A percentile compares a stretch with the other conserved stretches of the same genome.
Evolutionary conservation across 2,113 vertebrate species (phyloP).

Genomic region (Hipposideros armiger): DNA sequence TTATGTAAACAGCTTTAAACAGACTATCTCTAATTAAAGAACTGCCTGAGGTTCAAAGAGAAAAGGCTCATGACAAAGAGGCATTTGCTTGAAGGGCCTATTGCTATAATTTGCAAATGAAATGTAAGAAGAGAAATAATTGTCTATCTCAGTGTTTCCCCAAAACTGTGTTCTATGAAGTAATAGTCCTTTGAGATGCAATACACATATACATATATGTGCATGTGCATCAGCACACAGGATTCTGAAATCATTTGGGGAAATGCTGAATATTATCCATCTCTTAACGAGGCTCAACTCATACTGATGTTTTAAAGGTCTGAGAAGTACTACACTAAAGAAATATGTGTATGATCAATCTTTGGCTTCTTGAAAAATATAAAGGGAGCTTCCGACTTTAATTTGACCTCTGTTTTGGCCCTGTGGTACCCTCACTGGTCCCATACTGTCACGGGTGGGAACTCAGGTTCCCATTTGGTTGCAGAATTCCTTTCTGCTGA

Average conservation of each 20-base stretch:
- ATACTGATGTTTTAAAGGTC: background rate
- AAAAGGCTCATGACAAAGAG: background rate
- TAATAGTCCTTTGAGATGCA: background rate
- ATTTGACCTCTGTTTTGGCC: background rate
- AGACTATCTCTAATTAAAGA: background rate
- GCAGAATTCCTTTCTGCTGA: background rate
- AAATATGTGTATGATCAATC: background rate
- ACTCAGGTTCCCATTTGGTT: background rate
- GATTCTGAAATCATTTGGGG: background rate
- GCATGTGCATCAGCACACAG: no score
- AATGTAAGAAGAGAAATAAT: background rate
- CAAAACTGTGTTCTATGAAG: background rate
- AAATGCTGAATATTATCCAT: background rate
- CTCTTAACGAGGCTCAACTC: background rate
- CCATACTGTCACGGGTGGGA: background rate
- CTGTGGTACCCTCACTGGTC: background rate
- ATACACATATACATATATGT: background rate
- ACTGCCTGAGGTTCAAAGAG: background rate
- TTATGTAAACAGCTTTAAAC: background rate
- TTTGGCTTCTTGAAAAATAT: constrained; percentile 17
- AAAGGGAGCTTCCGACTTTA: background rate
- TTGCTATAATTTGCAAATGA: background rate
- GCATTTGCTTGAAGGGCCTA: background rate
- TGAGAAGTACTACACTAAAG: background rate
- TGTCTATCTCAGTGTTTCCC: background rate